Conservation (phyloP, 2,113 vertebrate genomes). For the Onychostoma macrolepis region DNA sequence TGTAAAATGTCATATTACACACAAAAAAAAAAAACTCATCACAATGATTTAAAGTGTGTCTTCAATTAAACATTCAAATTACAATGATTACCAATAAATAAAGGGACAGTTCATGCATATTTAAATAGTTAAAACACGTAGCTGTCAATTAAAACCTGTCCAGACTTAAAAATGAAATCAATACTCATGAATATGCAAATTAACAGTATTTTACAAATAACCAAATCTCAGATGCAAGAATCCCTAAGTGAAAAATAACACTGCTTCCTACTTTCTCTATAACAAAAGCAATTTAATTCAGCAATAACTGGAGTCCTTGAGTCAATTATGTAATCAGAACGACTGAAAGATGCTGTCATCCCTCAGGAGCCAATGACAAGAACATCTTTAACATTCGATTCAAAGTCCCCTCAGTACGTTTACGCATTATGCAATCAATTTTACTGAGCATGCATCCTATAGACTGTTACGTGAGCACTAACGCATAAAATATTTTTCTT, state of each 20-base stretch:
- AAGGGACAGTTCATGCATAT: conserved; percentile 20
- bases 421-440: conserved; percentile 3
- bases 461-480: conserved; percentile 20
- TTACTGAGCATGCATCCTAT: neutral
- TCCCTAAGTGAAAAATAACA: conserved; percentile 59
- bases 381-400: conserved; percentile 6
- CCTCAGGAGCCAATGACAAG: neutral
- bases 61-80: neutral
- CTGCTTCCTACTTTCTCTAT: conserved; percentile 56
- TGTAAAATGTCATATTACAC: neutral
- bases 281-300: conserved; percentile 48
- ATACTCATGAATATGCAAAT: conserved; percentile 8
- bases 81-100: neutral
- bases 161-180: conserved; percentile 2
- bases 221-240: neutral
- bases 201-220: neutral
- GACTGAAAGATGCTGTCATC: conserved; percentile 15
- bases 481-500: conserved; percentile 33
- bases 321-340: conserved; percentile 21
- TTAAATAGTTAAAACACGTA: conserved; percentile 34
- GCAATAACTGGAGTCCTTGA: conserved; percentile 37
- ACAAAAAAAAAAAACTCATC: neutral
- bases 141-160: conserved; percentile 4
- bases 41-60: neutral
- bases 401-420: neutral